These are phyloP conservation scores for Acanthacorydalis orientalis DNA, from an alignment of 2,888 invertebrate genomes.

Conservation along the genomic window DNA sequence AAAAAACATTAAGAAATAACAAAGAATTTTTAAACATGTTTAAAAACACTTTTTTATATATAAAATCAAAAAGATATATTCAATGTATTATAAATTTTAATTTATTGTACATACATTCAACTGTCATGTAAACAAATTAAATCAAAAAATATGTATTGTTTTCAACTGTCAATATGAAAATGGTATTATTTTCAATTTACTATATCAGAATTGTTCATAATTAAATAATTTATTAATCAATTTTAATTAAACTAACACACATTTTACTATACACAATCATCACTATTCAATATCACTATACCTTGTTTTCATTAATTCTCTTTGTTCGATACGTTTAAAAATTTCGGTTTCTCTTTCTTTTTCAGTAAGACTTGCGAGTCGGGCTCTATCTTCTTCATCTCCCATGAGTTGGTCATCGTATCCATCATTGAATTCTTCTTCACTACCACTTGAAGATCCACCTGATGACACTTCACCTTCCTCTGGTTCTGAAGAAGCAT, in stretches of 20 bases:
- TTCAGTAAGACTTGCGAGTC: slow-evolving; percentile 84
- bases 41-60: not conserved
- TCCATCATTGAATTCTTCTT: slow-evolving; percentile 89
- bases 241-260: too few species aligned
- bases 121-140: too few species aligned
- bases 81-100: too few species aligned
- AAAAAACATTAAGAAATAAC: not conserved
- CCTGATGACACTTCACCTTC: slow-evolving; percentile 77
- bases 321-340: slow-evolving; percentile 86
- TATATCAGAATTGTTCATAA: not conserved
- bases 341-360: slow-evolving; percentile 95
- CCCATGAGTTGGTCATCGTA: slow-evolving; percentile 95
- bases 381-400: slow-evolving; percentile 83
- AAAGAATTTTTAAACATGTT: not conserved
- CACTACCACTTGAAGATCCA: slow-evolving; percentile 39
- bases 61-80: not conserved
- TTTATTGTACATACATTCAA: too few species aligned
- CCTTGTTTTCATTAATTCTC: slow-evolving; percentile 86
- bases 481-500: slow-evolving; percentile 49
- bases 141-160: not conserved
- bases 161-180: not conserved
- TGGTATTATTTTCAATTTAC: not conserved
- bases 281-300: slow-evolving; percentile 14
- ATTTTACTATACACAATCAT: too few species aligned
- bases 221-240: not conserved